Evolutionary conservation across 2,113 vertebrate species (phyloP), one percentile per base, ranked within the genome.

Genomic region (Sarotherodon lohbergeri): DNA sequence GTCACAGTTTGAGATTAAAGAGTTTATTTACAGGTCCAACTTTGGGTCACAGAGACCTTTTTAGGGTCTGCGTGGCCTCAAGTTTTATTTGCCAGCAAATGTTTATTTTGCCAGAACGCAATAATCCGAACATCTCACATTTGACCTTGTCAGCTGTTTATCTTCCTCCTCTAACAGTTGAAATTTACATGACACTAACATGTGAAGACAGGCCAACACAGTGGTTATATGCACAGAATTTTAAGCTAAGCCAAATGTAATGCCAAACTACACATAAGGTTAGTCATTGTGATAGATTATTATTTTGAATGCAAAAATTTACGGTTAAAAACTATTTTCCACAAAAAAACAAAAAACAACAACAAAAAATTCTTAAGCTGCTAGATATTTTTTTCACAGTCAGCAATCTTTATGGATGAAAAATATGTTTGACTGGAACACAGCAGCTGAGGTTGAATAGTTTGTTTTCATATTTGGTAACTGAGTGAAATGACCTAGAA

Each of bases 41-140:
- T 89, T 80, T 54, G 8, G 86, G 93, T 92, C 92, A 94, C 57
- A 55, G 59, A 86, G 89, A 87, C 85, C 81, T 80, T 90, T 86
- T 73, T 29, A 56, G 90, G 86, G 92, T 89, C 84, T 82, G n/a
- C 80, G 29, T 90, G 87, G 24, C 93, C 89, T 76, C 9, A 83
- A 32, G 8, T 32, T 88, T 55, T 89, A 84, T 93, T 86, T 92
- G 87, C 81, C 22, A 78, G 13, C 66, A 90, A 81, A 85, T 93
- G 71, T 91, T 93, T 93, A 84, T 87, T 90, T 93, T 83, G 32
- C 63, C 5, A 14, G 66, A 19, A 86, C 82, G 76, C 43, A 80
- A 39, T 82, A 34, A 17, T 16, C 43, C 0, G 1, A 7, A 57
- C 46, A 73, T 43, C 8, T 56, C 59, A 4, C 9, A 55, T 55